Percentiles rank a stretch among this genome's conserved stretches.
Evolutionary conservation across 2,888 invertebrate species (phyloP).

Genomic region (Carabus problematicus): DNA sequence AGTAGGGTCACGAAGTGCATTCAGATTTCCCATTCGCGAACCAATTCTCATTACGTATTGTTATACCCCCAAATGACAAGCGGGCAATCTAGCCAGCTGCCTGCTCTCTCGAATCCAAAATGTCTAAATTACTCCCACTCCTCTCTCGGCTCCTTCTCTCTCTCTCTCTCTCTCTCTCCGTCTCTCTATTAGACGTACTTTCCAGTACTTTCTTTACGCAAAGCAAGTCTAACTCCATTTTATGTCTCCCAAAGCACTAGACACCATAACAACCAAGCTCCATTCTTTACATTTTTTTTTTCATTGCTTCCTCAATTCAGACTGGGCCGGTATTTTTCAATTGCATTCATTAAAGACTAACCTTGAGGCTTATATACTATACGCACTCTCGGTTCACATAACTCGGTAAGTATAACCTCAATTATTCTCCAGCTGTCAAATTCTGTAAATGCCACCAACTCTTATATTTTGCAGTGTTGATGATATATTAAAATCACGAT

Average conservation of each 20-base stretch:
- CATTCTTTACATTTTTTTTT: slow-evolving; percentile 18
- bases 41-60: slow-evolving; percentile 37
- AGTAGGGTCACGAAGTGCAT: slow-evolving; percentile 27
- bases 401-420: slow-evolving; percentile 4
- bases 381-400: slow-evolving; percentile 4
- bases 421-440: not conserved
- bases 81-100: slow-evolving; percentile 3
- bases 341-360: slow-evolving; percentile 33
- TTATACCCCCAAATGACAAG: slow-evolving; percentile 27
- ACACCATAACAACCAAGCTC: slow-evolving; percentile 5
- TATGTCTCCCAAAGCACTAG: slow-evolving; percentile 10
- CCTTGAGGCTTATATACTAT: too few species aligned
- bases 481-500: too few species aligned
- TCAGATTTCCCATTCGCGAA: slow-evolving; percentile 20
- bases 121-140: slow-evolving; percentile 30
- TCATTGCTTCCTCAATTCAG: slow-evolving; percentile 22
- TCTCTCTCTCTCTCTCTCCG: too few species aligned
- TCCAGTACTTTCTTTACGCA: too few species aligned
- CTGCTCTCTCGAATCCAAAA: slow-evolving; percentile 14
- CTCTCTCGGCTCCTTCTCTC: not conserved
- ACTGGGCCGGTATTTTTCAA: slow-evolving; percentile 37
- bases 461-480: too few species aligned
- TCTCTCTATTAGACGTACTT: too few species aligned
- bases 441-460: too few species aligned
- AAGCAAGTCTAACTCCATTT: not conserved